Percentiles rank a stretch among this genome's conserved stretches.
Conservation (phyloP, 2,113 vertebrate species). For the Corvus moneduloides region DNA sequence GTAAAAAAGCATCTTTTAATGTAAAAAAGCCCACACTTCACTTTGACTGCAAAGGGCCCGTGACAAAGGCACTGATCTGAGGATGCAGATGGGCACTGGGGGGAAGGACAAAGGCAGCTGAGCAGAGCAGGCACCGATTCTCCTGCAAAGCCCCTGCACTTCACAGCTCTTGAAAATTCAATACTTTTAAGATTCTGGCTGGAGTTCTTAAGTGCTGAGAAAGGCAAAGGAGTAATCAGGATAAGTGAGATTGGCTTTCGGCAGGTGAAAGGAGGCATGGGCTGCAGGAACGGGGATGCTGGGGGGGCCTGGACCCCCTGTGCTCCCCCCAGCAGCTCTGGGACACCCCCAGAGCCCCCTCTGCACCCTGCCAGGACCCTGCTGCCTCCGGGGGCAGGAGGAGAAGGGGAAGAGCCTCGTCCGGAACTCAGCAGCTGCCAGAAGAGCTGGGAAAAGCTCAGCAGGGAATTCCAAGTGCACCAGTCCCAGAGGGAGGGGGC, state of each 20-base stretch:
- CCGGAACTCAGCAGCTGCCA: not conserved
- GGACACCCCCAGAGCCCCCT: not conserved
- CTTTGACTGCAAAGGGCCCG: not conserved
- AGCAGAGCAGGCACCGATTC: not conserved
- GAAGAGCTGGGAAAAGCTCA: not conserved
- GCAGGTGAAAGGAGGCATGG: not conserved
- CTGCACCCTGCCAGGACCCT: not conserved
- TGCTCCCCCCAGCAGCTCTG: not conserved
- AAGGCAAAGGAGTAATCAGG: not conserved
- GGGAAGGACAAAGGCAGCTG: not conserved
- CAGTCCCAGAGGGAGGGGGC: not conserved
- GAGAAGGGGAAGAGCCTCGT: not conserved
- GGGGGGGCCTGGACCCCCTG: not conserved
- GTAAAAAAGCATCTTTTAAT: not conserved
- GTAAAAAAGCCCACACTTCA: not conserved
- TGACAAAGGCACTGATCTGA: not conserved
- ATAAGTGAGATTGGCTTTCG: not conserved
- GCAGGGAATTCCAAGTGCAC: not conserved
- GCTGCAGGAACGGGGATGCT: not conserved
- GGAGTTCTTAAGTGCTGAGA: not conserved
- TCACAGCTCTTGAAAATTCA: not conserved
- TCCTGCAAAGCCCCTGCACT: slow-evolving; percentile 23
- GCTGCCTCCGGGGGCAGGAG: not conserved
- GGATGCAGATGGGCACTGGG: not conserved
- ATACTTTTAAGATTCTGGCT: not conserved